These are phyloP conservation scores for Saguinus midas DNA, from an alignment of 2,113 vertebrate species.

Conservation along the genomic window DNA sequence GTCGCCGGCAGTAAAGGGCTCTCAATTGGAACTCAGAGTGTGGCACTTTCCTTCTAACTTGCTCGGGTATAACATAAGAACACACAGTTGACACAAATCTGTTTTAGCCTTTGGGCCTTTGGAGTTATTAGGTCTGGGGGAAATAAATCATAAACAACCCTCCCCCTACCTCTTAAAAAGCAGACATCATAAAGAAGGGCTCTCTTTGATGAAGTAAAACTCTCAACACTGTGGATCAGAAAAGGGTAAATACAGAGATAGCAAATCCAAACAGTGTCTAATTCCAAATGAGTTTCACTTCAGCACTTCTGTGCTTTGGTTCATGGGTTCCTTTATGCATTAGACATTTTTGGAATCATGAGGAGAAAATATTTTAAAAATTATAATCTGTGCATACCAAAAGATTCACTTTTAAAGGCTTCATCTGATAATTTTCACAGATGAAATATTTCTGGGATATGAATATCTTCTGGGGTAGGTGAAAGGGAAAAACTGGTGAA, in stretches of 20 bases:
- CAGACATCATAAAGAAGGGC: neutral
- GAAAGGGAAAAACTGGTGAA: neutral
- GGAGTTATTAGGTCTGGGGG: neutral
- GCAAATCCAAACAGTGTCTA: neutral
- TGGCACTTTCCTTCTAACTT: too few species aligned
- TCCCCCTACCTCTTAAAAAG: neutral
- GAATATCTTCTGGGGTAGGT: neutral
- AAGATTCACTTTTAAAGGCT: conserved; percentile 8
- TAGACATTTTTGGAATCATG: neutral
- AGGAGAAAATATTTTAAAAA: neutral
- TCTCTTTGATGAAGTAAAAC: neutral
- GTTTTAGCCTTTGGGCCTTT: neutral
- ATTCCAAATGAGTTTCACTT: neutral
- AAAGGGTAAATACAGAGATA: neutral
- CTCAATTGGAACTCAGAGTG: too few species aligned
- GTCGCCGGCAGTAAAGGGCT: too few species aligned
- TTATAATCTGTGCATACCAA: neutral
- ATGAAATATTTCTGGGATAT: neutral
- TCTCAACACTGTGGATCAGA: neutral
- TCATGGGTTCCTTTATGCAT: neutral
- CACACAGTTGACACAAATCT: neutral
- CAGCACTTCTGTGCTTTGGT: neutral
- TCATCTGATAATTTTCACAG: neutral
- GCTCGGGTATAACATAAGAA: neutral
- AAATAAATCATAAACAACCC: neutral